Conservation (phyloP, 2,113 vertebrate species). For the Marmota flaviventris region DNA sequence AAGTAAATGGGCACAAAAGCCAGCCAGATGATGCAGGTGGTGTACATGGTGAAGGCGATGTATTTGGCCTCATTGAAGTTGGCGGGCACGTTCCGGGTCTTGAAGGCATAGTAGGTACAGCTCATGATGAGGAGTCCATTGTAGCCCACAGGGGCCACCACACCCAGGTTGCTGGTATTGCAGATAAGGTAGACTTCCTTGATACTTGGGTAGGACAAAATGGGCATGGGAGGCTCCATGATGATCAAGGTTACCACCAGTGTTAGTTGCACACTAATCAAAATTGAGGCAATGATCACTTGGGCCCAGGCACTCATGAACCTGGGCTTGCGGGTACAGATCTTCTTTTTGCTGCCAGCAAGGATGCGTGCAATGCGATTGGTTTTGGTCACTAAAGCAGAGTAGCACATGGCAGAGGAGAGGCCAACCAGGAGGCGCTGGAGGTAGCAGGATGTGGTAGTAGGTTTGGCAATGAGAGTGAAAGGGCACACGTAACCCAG, state of each 20-base stretch:
- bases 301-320: slow-evolving; percentile 99
- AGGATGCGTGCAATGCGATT: slow-evolving; percentile 99
- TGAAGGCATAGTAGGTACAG: slow-evolving; percentile 99
- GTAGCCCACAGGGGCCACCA: slow-evolving; percentile 98
- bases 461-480: slow-evolving; percentile 96
- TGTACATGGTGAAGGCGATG: slow-evolving; percentile 99
- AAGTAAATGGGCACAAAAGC: slow-evolving; percentile 99
- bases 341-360: slow-evolving; percentile 99
- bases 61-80: slow-evolving; percentile 99
- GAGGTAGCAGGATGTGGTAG: slow-evolving; percentile 96
- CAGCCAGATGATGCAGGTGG: slow-evolving; percentile 99
- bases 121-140: slow-evolving; percentile 99
- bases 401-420: slow-evolving; percentile 99
- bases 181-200: slow-evolving; percentile 98
- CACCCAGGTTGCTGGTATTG: slow-evolving; percentile 97
- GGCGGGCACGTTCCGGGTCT: slow-evolving; percentile 98
- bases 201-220: slow-evolving; percentile 98
- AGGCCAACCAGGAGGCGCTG: slow-evolving; percentile 98
- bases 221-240: slow-evolving; percentile 96
- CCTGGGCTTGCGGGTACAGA: slow-evolving; percentile 97
- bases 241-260: slow-evolving; percentile 96
- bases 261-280: slow-evolving; percentile 96
- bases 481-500: slow-evolving; percentile 98
- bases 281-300: slow-evolving; percentile 95
- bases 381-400: slow-evolving; percentile 98